phyloP scores from a whole-genome alignment of 2,113 vertebrate species.

The Miniopterus natalensis region DNA sequence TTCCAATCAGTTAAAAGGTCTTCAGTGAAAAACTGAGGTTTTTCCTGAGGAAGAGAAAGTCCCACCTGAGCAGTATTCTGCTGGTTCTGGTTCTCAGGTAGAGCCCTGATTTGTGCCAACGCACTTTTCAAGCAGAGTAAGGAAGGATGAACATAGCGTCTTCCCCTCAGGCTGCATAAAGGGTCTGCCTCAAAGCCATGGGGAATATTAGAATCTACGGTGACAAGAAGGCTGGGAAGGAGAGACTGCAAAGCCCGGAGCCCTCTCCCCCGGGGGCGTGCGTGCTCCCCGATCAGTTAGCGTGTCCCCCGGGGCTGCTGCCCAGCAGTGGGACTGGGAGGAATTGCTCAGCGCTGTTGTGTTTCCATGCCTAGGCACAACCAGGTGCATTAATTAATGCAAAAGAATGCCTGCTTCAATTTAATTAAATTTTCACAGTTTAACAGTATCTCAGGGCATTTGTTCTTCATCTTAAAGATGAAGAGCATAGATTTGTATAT shows the following conservation, averaged over 20 bases:
- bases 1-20: not conserved
- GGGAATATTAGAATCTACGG: not conserved
- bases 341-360: not conserved
- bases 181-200: not conserved
- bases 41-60: not conserved
- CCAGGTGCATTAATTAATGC: constrained; percentile 46
- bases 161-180: not conserved
- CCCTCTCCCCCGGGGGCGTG: not conserved
- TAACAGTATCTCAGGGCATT: constrained; percentile 75
- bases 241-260: not conserved
- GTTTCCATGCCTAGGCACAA: constrained; percentile 41
- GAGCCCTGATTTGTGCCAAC: not conserved
- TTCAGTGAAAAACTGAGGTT: not conserved
- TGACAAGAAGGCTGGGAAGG: not conserved
- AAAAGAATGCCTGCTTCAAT: constrained; percentile 37
- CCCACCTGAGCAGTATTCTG: not conserved
- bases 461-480: constrained; percentile 77
- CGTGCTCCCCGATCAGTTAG: no score
- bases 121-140: not conserved
- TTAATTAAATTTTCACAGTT: constrained; percentile 76
- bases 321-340: not conserved
- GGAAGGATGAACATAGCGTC: not conserved
- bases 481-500: constrained; percentile 69
- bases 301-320: not conserved
- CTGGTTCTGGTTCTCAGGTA: not conserved